Conservation (phyloP, 2,113 vertebrate genomes). For the Anguilla japonica region DNA sequence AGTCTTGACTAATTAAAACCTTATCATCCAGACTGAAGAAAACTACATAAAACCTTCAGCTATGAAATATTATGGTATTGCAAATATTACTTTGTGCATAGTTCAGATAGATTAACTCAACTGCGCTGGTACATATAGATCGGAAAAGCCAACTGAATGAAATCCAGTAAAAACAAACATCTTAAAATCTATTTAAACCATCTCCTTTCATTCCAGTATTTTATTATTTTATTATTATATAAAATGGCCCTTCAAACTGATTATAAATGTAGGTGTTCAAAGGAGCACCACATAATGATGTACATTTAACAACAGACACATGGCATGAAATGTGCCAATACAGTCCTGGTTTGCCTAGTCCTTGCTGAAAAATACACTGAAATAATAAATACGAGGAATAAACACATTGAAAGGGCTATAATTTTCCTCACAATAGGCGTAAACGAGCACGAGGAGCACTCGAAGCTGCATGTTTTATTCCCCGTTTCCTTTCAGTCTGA, state of each 20-base stretch:
- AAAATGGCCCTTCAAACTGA: neutral
- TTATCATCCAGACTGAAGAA: no score
- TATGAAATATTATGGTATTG: no score
- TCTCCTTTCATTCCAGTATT: neutral
- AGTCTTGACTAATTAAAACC: no score
- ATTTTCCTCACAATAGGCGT: neutral
- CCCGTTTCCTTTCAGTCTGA: neutral
- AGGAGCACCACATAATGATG: neutral
- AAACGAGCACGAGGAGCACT: neutral
- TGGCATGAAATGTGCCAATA: neutral
- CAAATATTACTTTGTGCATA: no score
- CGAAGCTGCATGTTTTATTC: neutral
- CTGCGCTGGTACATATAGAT: no score
- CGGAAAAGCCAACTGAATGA: no score
- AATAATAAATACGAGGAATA: neutral
- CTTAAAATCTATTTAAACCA: no score
- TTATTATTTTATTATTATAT: neutral
- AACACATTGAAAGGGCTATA: neutral
- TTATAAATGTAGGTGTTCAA: neutral
- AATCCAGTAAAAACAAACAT: no score
- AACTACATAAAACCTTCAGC: no score
- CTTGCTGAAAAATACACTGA: neutral
- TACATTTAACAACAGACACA: neutral
- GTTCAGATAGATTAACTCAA: no score
- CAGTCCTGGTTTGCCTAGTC: neutral